Conservation (phyloP, 2,888 invertebrate genomes). For the Drosophila borborema region DNA sequence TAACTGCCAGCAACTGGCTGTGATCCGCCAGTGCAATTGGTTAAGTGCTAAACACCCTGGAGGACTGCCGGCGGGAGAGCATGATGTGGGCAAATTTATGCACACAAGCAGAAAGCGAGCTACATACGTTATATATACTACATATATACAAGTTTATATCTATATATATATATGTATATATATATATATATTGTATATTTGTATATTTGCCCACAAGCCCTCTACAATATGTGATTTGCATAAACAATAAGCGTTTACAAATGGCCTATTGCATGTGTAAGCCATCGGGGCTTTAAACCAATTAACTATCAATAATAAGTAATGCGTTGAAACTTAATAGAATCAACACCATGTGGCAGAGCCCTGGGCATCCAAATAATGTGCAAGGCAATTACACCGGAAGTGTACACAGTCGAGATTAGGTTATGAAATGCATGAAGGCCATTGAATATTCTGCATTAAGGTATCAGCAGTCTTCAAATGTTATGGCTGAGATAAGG, state of each 20-base stretch:
- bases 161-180: not conserved
- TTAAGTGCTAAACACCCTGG: conserved; percentile 50
- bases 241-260: conserved; percentile 8
- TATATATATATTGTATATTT: too few species aligned
- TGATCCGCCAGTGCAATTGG: conserved; percentile 48
- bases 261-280: conserved; percentile 5
- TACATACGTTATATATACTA: not conserved
- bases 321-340: not conserved
- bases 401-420: not conserved
- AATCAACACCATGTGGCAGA: not conserved
- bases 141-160: not conserved
- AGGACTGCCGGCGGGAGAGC: conserved; percentile 2
- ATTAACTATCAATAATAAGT: conserved; percentile 26
- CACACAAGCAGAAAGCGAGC: conserved; percentile 3
- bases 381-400: not conserved
- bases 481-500: not conserved
- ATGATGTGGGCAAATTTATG: conserved; percentile 32
- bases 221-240: conserved; percentile 12
- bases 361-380: too few species aligned
- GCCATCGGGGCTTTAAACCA: conserved; percentile 5
- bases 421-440: not conserved
- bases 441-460: not conserved
- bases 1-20: conserved; percentile 19
- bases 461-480: not conserved
- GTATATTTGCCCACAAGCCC: conserved; percentile 30